These are phyloP conservation scores for Bolinopsis microptera DNA, from an alignment of 37 sponge, comb jelly and placozoan species.

Conservation along the genomic window DNA sequence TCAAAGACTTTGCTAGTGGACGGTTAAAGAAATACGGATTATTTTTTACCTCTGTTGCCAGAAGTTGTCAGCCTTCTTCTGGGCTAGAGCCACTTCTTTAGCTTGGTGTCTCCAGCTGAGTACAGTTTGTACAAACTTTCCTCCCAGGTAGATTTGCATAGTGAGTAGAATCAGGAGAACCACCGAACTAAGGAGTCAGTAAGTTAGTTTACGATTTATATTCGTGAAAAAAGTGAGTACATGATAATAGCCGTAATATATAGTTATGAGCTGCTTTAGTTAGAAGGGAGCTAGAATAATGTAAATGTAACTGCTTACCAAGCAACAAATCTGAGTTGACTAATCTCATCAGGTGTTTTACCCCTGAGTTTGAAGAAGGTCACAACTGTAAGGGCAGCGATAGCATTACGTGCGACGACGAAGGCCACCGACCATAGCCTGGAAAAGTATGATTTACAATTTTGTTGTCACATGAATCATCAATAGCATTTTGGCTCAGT, in stretches of 20 bases:
- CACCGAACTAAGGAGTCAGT: background rate
- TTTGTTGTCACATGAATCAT: background rate
- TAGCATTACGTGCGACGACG: background rate
- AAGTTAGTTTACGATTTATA: no score
- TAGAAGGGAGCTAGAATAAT: background rate
- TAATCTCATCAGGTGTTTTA: conserved; percentile 9
- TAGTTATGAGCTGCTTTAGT: no score
- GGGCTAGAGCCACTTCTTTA: conserved; percentile 49
- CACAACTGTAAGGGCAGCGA: background rate
- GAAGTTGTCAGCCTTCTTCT: conserved; percentile 66
- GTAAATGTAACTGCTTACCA: background rate
- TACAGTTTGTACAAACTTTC: conserved; percentile 44
- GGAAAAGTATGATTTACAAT: background rate
- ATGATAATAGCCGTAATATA: no score
- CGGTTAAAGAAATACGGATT: no score
- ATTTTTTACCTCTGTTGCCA: conserved; percentile 64
- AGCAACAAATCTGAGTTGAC: background rate
- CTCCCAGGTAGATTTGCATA: conserved; percentile 29
- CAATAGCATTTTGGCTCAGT: background rate
- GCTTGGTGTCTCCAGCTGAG: conserved; percentile 61
- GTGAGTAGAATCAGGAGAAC: background rate
- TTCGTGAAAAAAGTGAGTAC: no score
- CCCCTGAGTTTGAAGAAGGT: conserved; percentile 56
- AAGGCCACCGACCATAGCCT: conserved; percentile 57
- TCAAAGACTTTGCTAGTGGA: no score